phyloP scores from a whole-genome alignment of 2,113 vertebrate species.

The Nothobranchius kuhntae region DNA sequence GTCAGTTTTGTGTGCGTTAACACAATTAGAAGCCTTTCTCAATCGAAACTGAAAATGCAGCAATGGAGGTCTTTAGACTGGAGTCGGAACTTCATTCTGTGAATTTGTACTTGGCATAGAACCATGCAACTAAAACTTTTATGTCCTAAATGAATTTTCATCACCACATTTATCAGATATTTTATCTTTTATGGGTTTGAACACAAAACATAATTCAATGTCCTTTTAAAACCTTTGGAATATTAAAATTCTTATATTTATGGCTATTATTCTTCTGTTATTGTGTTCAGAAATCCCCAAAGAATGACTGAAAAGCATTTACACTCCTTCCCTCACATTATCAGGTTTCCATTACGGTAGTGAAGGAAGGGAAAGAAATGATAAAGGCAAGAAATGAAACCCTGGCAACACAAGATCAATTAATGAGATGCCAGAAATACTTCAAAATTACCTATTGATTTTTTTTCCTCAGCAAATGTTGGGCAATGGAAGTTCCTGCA shows the following conservation, averaged over 20 bases:
- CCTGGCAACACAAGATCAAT: constrained; percentile 28
- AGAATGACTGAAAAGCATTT: constrained; percentile 14
- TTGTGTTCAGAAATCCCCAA: constrained; percentile 1
- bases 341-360: constrained; percentile 20
- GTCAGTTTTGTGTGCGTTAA: not conserved
- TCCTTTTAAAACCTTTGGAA: not conserved
- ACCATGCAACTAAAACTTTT: no score
- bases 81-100: no score
- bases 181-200: no score
- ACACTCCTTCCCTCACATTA: constrained; percentile 5
- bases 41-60: no score
- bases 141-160: no score
- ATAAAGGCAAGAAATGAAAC: no score
- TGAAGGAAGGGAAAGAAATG: constrained; percentile 5
- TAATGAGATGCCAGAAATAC: constrained; percentile 46
- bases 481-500: constrained; percentile 31
- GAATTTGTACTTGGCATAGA: no score
- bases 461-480: not conserved
- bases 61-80: no score
- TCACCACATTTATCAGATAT: no score
- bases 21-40: constrained; percentile 12
- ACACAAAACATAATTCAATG: not conserved
- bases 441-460: constrained; percentile 67
- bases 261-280: constrained; percentile 2
- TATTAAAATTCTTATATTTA: not conserved